Evolutionary conservation across 2,797 vertebrate genomes (phyloP), one percentile per base, ranked within the genome.

Genomic region (Microhierax caerulescens): DNA sequence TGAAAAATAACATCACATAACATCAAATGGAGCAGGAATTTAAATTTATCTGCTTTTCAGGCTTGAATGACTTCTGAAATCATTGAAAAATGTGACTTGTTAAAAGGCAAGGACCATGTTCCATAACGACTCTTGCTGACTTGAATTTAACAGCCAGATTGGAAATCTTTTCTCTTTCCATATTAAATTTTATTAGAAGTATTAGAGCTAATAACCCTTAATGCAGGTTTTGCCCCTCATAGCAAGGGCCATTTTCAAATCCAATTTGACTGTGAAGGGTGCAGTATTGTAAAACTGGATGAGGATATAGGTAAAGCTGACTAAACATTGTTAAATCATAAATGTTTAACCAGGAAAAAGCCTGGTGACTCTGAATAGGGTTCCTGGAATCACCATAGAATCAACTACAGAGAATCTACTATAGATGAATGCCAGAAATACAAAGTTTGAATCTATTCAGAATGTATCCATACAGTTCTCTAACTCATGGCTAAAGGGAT

Each of bases 61-160:
- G 34, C 39, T 50, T 77, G 68, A 86, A 65, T 37, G 19, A 65
- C 30, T 86, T 90, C 85, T 77, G 69, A 87, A 94, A 78, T 47
- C 5, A 50, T 39, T 68, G 54, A 95, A 92, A 78, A 79, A 6
- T 89, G 4, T 78, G 65, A 64, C 61, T 73, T 59, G 21, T 76
- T 90, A 68, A 78, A 95, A 94, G 22, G 28, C 9, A 74, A 90
- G 45, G 56, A 17, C 18, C 32, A 45, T 54, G 28, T 51, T 39
- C 24, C 1, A 1, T 54, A 48, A 57, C 6, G 10, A 68, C 19
- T 53, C 41, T 88, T 56, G 21, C 37, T 90, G 18, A 61, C 30
- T 89, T 81, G 68, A 87, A 65, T 75, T 81, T 78, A 94, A 76
- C 34, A 76, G 37, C 75, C 28, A 53, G 30, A 45, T n/a, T 95